Conservation (phyloP, 2,888 invertebrate species). For the Drosophila mercatorum region DNA sequence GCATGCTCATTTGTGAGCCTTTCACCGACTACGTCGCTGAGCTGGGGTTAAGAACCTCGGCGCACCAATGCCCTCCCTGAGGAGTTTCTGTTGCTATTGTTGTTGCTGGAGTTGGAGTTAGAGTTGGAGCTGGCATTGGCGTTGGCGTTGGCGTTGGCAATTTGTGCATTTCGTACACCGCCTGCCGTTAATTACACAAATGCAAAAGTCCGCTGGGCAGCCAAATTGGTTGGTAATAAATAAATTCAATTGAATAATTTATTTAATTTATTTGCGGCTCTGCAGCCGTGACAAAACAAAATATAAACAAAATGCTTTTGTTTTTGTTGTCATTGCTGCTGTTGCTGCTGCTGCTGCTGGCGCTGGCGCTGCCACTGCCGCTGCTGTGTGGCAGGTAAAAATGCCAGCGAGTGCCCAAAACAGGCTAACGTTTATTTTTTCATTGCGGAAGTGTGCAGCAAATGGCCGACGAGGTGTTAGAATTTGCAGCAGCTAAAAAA, state of each 20-base stretch:
- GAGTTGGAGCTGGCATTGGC: too few species aligned
- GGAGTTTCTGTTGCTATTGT: background rate
- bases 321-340: constrained; percentile 21
- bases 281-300: constrained; percentile 42
- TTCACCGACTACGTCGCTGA: constrained; percentile 13
- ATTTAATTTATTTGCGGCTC: constrained; percentile 81
- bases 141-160: constrained; percentile 25
- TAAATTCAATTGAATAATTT: constrained; percentile 83
- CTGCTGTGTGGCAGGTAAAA: constrained; percentile 61
- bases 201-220: constrained; percentile 65
- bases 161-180: constrained; percentile 42
- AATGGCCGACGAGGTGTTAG: constrained; percentile 71
- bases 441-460: constrained; percentile 75
- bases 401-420: constrained; percentile 32
- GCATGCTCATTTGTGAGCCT: background rate
- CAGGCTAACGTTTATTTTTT: constrained; percentile 43
- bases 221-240: constrained; percentile 80
- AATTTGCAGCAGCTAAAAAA: constrained; percentile 51
- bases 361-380: background rate
- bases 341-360: background rate
- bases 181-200: constrained; percentile 80
- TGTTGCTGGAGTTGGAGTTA: constrained; percentile 5
- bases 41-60: constrained; percentile 28
- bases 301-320: constrained; percentile 38
- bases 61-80: constrained; percentile 31